Conservation (phyloP, 2,113 vertebrate species). For the Danionella cerebrum region DNA sequence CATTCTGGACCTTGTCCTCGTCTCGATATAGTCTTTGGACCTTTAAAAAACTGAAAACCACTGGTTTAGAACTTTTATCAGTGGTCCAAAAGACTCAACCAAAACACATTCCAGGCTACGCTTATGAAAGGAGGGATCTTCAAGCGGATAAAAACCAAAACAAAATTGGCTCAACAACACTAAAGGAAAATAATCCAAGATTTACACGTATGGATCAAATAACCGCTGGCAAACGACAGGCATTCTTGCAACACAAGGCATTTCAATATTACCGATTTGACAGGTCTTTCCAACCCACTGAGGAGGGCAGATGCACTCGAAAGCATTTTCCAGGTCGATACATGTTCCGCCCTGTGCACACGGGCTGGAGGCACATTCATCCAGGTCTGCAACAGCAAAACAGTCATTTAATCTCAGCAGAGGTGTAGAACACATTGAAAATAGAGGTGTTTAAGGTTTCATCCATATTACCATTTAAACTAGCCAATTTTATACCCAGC, state of each 20-base stretch:
- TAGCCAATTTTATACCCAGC: slow-evolving; percentile 6
- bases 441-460: slow-evolving; percentile 3
- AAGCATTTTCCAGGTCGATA: slow-evolving; percentile 79
- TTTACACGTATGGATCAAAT: too few species aligned
- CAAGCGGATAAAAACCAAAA: too few species aligned
- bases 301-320: slow-evolving; percentile 85
- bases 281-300: slow-evolving; percentile 93
- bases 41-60: too few species aligned
- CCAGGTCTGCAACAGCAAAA: slow-evolving; percentile 68
- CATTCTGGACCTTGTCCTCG: too few species aligned
- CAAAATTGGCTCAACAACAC: too few species aligned
- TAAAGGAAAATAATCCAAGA: too few species aligned
- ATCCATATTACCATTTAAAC: slow-evolving; percentile 27
- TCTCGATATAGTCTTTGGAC: too few species aligned
- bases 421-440: not conserved
- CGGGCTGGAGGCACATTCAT: slow-evolving; percentile 82
- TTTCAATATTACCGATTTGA: slow-evolving; percentile 77
- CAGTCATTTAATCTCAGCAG: not conserved
- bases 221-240: too few species aligned
- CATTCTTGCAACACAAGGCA: not conserved
- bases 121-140: too few species aligned
- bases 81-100: too few species aligned
- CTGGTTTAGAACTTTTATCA: too few species aligned
- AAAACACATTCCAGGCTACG: too few species aligned
- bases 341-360: slow-evolving; percentile 88